Conservation (phyloP, 2,888 invertebrate species). For the Teinopalpus imperialis region DNA sequence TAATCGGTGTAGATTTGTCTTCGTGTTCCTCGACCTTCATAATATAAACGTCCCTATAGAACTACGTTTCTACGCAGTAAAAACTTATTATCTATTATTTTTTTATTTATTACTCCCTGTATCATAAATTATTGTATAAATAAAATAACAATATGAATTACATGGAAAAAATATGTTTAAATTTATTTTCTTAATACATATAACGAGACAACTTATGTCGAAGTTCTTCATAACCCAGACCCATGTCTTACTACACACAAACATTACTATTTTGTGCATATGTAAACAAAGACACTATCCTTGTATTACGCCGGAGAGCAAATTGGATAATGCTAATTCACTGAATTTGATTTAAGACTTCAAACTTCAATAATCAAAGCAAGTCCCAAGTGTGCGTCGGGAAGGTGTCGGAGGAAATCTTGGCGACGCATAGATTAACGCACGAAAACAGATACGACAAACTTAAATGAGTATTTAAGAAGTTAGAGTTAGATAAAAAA, state of each 20-base stretch:
- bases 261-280: conserved; percentile 7
- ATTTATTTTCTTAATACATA: no score
- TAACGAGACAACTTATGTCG: no score
- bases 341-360: conserved; percentile 62
- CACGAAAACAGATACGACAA: background rate
- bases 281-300: conserved; percentile 42
- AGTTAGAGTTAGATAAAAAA: no score
- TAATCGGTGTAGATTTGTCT: conserved; percentile 65
- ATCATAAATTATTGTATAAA: no score
- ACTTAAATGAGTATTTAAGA: no score
- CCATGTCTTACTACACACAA: no score
- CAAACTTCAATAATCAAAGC: conserved; percentile 79
- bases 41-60: conserved; percentile 27
- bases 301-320: conserved; percentile 57
- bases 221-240: no score
- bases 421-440: conserved; percentile 26
- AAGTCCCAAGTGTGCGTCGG: conserved; percentile 40
- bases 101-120: no score
- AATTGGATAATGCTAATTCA: conserved; percentile 74
- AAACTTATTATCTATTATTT: no score
- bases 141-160: no score
- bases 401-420: conserved; percentile 42
- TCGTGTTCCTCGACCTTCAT: conserved; percentile 41
- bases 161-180: no score
- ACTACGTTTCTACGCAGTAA: no score